Percentiles rank a stretch among this genome's conserved stretches.
Evolutionary conservation across 1,140 invertebrate genomes (phyloP).

Genomic region (Dryas iulia): DNA sequence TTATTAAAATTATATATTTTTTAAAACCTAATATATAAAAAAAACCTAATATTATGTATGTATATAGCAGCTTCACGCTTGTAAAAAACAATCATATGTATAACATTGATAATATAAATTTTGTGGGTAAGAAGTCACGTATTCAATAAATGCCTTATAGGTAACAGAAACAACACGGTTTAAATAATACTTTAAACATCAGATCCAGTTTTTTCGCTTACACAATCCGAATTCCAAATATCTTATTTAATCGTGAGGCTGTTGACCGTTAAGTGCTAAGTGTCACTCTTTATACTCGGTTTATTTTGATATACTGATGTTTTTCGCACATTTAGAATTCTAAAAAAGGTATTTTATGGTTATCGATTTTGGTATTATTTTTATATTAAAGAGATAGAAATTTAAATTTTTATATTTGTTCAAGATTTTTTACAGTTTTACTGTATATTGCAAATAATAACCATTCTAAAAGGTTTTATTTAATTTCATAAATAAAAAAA

Average conservation of each 20-base stretch:
- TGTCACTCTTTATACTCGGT: slow-evolving; percentile 52
- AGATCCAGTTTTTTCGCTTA: slow-evolving; percentile 18
- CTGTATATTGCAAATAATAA: too few relatives aligned
- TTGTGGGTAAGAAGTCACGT: background rate
- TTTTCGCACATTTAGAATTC: slow-evolving; percentile 39
- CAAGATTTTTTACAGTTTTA: background rate
- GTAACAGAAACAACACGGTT: slow-evolving; percentile 14
- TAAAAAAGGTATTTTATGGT: slow-evolving; percentile 24
- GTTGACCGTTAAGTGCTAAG: slow-evolving; percentile 50
- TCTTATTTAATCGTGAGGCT: slow-evolving; percentile 25
- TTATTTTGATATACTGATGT: slow-evolving; percentile 49
- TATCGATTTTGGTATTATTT: slow-evolving; percentile 25
- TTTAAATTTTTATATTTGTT: background rate
- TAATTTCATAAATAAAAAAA: background rate
- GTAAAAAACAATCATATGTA: too few relatives aligned
- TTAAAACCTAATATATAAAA: too few relatives aligned
- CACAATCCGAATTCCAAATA: slow-evolving; percentile 17
- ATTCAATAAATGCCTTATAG: background rate
- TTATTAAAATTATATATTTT: too few relatives aligned
- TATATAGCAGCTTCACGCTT: too few relatives aligned
- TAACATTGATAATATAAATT: too few relatives aligned
- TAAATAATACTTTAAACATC: slow-evolving; percentile 10
- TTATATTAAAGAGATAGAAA: background rate
- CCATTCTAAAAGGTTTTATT: too few relatives aligned
- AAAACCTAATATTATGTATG: too few relatives aligned